Conservation (phyloP, 2,113 vertebrate species). For the Boleophthalmus pectinirostris region DNA sequence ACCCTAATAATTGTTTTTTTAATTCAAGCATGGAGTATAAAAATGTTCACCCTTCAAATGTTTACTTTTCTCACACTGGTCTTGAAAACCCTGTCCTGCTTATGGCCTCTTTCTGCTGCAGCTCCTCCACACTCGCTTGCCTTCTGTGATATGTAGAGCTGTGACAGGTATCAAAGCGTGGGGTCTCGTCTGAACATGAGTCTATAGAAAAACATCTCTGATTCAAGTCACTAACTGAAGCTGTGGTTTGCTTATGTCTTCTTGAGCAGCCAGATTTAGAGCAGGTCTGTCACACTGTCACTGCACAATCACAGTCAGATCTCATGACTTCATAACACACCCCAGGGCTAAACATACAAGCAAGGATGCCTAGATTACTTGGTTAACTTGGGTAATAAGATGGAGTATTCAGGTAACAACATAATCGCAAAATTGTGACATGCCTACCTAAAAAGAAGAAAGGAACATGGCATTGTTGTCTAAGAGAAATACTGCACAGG, state of each 20-base stretch:
- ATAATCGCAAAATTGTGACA: too few species aligned
- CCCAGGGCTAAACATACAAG: constrained; percentile 5
- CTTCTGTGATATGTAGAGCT: constrained; percentile 44
- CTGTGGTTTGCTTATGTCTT: constrained; percentile 50
- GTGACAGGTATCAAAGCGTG: constrained; percentile 59
- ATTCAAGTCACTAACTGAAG: constrained; percentile 48
- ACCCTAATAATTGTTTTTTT: too few species aligned
- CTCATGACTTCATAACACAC: not conserved
- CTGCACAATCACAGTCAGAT: constrained; percentile 18
- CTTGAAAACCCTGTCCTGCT: not conserved
- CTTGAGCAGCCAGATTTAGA: constrained; percentile 38
- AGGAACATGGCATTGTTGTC: too few species aligned
- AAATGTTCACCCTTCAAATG: not conserved
- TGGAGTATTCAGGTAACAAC: not conserved
- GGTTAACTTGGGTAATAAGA: not conserved
- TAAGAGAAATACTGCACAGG: too few species aligned
- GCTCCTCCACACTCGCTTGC: constrained; percentile 21
- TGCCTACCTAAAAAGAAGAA: too few species aligned
- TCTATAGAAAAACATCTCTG: constrained; percentile 41
- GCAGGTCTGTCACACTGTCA: constrained; percentile 35
- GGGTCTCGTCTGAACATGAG: constrained; percentile 54
- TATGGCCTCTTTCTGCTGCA: not conserved
- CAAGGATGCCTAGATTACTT: not conserved
- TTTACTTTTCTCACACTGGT: not conserved
- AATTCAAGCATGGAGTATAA: not conserved